phyloP scores from a whole-genome alignment of 2,797 vertebrate genomes.

The Notamacropus eugenii region DNA sequence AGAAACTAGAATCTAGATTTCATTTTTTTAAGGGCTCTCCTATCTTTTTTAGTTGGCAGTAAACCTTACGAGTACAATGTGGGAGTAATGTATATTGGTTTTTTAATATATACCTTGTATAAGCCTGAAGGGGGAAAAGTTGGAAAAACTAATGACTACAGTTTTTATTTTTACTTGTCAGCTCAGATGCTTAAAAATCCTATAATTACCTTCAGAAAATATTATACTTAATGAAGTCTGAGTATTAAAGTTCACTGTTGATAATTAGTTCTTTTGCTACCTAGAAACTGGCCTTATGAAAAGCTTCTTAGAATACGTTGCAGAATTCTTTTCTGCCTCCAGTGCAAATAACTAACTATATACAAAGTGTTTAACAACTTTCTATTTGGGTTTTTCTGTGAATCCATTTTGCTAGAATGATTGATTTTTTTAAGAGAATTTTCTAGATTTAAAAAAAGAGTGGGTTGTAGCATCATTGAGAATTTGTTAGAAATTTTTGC shows the following conservation, averaged over 20 bases:
- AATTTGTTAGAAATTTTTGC: slow-evolving; percentile 35
- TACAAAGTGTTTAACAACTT: slow-evolving; percentile 34
- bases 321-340: background rate
- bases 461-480: background rate
- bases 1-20: background rate
- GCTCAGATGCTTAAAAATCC: background rate
- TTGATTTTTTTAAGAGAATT: background rate
- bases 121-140: background rate
- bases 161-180: background rate
- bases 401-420: slow-evolving; percentile 9
- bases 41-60: background rate
- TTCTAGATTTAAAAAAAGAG: background rate
- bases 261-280: background rate
- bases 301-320: background rate
- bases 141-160: background rate
- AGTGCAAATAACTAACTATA: background rate
- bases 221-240: background rate
- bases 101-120: background rate
- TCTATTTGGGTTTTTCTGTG: slow-evolving; percentile 6
- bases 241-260: background rate
- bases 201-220: background rate
- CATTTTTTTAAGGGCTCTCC: background rate
- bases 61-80: background rate
- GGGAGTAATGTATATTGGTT: background rate
- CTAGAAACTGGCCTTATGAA: background rate